Evolutionary conservation across 2,113 vertebrate species (phyloP).

Genomic region (Antennarius striatus): DNA sequence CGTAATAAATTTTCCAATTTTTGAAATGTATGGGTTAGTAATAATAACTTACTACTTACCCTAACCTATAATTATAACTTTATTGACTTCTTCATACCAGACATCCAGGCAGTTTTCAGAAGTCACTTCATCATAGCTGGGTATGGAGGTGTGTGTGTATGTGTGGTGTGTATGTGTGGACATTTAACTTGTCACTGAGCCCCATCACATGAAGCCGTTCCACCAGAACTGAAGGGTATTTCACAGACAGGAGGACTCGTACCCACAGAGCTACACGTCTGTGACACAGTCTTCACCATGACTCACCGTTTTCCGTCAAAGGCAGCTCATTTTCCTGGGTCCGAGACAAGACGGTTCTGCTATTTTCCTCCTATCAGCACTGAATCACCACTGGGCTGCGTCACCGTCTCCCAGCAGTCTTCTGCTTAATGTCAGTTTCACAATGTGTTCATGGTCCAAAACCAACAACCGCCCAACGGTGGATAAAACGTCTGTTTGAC

Average conservation of each 20-base stretch:
- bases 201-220: not conserved
- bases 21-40: too few relatives aligned
- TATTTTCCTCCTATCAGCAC: slow-evolving; percentile 28
- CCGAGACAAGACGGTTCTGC: slow-evolving; percentile 29
- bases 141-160: too few relatives aligned
- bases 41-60: too few relatives aligned
- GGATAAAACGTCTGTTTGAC: too few relatives aligned
- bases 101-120: slow-evolving; percentile 4
- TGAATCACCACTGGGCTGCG: slow-evolving; percentile 28
- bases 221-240: not conserved
- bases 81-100: too few relatives aligned
- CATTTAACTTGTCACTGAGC: not conserved
- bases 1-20: too few relatives aligned
- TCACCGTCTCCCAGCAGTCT: slow-evolving; percentile 18
- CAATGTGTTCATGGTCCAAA: not conserved
- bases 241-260: too few relatives aligned
- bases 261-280: slow-evolving; percentile 13
- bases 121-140: slow-evolving; percentile 6
- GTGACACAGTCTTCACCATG: slow-evolving; percentile 32
- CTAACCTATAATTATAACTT: too few relatives aligned
- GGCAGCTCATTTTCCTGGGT: slow-evolving; percentile 18
- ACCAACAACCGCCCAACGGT: too few relatives aligned
- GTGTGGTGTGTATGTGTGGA: too few relatives aligned
- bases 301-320: slow-evolving; percentile 40
- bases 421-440: not conserved